Percentiles rank a stretch among this genome's conserved stretches.
phyloP scores from a whole-genome alignment of 2,113 vertebrate genomes.

The Clarias macrocephalus region DNA sequence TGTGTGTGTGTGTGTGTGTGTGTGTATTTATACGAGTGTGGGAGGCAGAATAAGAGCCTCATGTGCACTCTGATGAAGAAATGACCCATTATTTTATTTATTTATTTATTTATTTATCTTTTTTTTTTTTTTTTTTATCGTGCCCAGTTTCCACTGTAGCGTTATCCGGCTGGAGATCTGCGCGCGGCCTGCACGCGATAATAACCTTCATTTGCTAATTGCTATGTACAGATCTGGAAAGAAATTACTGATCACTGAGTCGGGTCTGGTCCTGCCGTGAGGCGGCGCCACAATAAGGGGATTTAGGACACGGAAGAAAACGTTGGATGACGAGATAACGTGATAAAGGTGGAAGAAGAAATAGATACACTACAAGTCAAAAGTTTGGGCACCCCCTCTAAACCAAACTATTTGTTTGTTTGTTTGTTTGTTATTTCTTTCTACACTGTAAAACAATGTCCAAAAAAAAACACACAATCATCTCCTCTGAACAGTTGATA shows the following conservation, averaged over 20 bases:
- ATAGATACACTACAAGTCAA: neutral
- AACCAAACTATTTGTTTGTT: no score
- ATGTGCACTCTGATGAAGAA: slow-evolving; percentile 18
- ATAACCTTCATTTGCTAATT: slow-evolving; percentile 82
- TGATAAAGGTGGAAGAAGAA: slow-evolving; percentile 19
- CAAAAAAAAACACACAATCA: no score
- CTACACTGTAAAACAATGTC: no score
- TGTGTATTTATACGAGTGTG: no score
- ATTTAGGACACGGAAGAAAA: slow-evolving; percentile 51
- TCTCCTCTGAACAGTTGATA: no score
- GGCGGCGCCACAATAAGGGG: slow-evolving; percentile 69
- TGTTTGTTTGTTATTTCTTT: no score
- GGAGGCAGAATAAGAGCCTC: neutral
- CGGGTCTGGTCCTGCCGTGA: slow-evolving; percentile 77
- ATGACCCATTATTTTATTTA: slow-evolving; percentile 59
- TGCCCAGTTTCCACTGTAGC: slow-evolving; percentile 68
- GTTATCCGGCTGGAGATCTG: slow-evolving; percentile 46
- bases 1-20: neutral
- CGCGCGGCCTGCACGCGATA: slow-evolving; percentile 69
- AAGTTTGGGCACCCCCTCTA: no score
- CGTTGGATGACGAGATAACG: slow-evolving; percentile 18
- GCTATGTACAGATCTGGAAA: slow-evolving; percentile 77
- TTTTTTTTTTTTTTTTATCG: no score
- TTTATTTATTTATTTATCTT: no score
- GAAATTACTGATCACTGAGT: slow-evolving; percentile 83